These are phyloP conservation scores for Nesoenas mayeri DNA, from an alignment of 2,113 vertebrate genomes.

Conservation along the genomic window DNA sequence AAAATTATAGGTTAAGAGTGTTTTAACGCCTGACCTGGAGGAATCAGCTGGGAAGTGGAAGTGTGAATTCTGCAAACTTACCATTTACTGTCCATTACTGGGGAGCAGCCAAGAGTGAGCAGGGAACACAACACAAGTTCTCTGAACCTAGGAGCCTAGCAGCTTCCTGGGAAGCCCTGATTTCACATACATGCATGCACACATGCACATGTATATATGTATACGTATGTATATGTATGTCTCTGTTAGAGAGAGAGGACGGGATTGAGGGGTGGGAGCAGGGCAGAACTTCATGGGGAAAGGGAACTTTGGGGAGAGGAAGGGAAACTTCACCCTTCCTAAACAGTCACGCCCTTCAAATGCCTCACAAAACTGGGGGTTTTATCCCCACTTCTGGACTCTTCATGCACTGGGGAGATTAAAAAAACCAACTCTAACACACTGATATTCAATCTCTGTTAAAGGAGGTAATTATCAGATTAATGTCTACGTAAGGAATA, in stretches of 20 bases:
- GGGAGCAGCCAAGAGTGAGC: background rate
- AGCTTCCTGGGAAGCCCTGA: background rate
- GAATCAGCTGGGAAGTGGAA: background rate
- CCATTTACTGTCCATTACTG: background rate
- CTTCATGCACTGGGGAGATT: background rate
- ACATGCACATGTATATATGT: fast-evolving
- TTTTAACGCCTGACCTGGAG: background rate
- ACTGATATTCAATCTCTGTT: background rate
- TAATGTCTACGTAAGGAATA: background rate
- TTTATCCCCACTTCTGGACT: background rate
- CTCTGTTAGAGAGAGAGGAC: background rate
- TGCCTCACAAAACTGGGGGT: background rate
- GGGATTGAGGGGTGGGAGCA: too few relatives aligned
- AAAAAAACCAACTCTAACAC: background rate
- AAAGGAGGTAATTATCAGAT: background rate
- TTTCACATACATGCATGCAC: background rate
- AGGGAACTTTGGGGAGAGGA: background rate
- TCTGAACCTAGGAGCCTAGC: background rate
- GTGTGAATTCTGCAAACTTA: background rate
- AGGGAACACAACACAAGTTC: background rate
- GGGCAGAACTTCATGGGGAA: too few relatives aligned
- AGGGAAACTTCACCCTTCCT: background rate
- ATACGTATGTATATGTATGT: fast-evolving
- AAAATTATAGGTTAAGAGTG: background rate
- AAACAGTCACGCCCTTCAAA: background rate